These are phyloP conservation scores for Lagorchestes hirsutus DNA, from an alignment of 2,797 vertebrate species.

Conservation along the genomic window DNA sequence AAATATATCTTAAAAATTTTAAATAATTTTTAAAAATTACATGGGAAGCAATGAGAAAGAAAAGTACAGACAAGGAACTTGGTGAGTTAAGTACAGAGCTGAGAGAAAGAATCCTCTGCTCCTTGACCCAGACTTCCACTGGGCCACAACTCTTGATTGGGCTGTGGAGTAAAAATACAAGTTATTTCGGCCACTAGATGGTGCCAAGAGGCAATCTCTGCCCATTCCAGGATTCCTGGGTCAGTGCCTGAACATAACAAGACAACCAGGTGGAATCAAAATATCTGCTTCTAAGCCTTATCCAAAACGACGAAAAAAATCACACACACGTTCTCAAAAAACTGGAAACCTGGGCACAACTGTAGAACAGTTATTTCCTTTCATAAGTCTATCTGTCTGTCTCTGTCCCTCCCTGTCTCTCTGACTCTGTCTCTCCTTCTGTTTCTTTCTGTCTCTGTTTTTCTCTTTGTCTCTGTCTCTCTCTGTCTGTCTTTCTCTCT, in stretches of 20 bases:
- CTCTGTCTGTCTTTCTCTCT: too few species aligned
- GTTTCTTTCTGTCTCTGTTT: too few species aligned
- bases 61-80: background rate
- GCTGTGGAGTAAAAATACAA: constrained; percentile 22
- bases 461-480: too few species aligned
- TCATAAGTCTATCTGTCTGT: background rate
- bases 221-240: background rate
- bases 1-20: background rate
- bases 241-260: background rate
- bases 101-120: background rate
- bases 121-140: background rate
- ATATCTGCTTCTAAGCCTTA: background rate
- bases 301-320: constrained; percentile 9
- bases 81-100: background rate
- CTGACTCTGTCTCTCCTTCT: too few species aligned
- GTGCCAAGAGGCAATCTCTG: constrained; percentile 62
- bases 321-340: background rate
- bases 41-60: background rate
- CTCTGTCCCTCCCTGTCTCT: too few species aligned
- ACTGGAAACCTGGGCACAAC: background rate
- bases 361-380: background rate
- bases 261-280: background rate
- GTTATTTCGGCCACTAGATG: constrained; percentile 72
- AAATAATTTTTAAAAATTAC: background rate
- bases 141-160: background rate